Evolutionary conservation across 2,113 vertebrate species (phyloP), one percentile per base, ranked within the genome.

Genomic region (Sinocyclocheilus rhinocerous): DNA sequence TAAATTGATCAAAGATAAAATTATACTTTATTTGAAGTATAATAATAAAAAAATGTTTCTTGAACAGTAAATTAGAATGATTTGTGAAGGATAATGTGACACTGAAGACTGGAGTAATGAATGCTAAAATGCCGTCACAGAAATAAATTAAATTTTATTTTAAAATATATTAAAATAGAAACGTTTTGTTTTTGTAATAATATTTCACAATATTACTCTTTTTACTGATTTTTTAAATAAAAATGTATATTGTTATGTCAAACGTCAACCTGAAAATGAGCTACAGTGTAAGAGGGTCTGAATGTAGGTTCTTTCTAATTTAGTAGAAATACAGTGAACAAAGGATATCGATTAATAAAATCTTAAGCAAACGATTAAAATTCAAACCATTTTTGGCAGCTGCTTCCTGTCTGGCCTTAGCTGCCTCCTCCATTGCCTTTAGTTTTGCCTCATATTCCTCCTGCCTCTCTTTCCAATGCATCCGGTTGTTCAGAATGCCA

Each of bases 401-500:
- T 9, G 55, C 93, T 13, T 93, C 94, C 12, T 95, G 93, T 55
- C 93, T 93, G 2, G 95, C 92, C 83, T 96, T 95, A 85, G 95
- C 95, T 88, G 93, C 92, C 1, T 97, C 97, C 80, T 97, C 96
- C 13, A 97, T 82, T 42, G 73, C 94, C 94, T 97, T 98, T 80
- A 97, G 90, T 91, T 94, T 95, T 20, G 93, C 95, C 29, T 99
- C 97, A 0, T 98, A 95, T 79, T 95, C 96, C 0, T 98, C 97
- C 67, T 96, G 96, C 88, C 95, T 95, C 0, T 94, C 94, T 85
- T 99, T 98, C 98, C 98, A 99, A 86, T 99, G 95, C 42, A 95
- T 97, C 88, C 96, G 96, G 93, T 99, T 99, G 91, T 98, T 99
- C 55, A 97, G 89, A 85, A 99, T 93, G 22, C 97, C 96, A 22